Conservation (phyloP, 1,140 invertebrate species). For the Ceratina calcarata region DNA sequence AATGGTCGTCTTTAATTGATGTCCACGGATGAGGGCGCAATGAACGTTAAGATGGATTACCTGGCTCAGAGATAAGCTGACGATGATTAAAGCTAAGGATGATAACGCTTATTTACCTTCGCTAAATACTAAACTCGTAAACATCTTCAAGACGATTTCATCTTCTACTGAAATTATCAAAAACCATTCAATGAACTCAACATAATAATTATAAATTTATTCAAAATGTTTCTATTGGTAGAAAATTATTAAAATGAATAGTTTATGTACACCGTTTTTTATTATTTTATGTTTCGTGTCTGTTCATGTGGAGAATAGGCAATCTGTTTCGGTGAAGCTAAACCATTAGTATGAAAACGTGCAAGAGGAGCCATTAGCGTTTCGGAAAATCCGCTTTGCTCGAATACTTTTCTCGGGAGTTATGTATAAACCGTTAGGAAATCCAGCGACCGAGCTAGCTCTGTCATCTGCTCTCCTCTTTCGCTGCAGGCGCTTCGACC, state of each 20-base stretch:
- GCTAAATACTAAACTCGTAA: too few relatives aligned
- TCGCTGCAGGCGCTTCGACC: not conserved
- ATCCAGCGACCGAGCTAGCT: not conserved
- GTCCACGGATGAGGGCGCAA: not conserved
- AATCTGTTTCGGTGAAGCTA: too few relatives aligned
- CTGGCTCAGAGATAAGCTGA: not conserved
- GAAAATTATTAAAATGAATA: too few relatives aligned
- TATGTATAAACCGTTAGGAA: slow-evolving; percentile 16
- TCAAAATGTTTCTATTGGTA: too few relatives aligned
- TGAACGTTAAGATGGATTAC: not conserved
- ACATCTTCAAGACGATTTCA: too few relatives aligned
- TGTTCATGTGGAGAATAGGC: too few relatives aligned
- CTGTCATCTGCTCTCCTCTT: not conserved
- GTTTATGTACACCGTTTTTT: too few relatives aligned
- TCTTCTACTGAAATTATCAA: too few relatives aligned
- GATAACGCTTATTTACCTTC: too few relatives aligned
- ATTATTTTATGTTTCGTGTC: too few relatives aligned
- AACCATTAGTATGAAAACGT: not conserved
- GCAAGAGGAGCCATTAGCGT: not conserved
- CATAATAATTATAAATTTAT: too few relatives aligned
- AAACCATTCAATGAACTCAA: too few relatives aligned
- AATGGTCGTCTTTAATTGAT: slow-evolving; percentile 1
- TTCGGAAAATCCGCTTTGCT: slow-evolving; percentile 24
- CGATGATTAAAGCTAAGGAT: not conserved
- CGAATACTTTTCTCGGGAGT: not conserved